Base-by-base conservation (phyloP, 2,888 invertebrate genomes). In the Sceliomorpha sp. region DNA sequence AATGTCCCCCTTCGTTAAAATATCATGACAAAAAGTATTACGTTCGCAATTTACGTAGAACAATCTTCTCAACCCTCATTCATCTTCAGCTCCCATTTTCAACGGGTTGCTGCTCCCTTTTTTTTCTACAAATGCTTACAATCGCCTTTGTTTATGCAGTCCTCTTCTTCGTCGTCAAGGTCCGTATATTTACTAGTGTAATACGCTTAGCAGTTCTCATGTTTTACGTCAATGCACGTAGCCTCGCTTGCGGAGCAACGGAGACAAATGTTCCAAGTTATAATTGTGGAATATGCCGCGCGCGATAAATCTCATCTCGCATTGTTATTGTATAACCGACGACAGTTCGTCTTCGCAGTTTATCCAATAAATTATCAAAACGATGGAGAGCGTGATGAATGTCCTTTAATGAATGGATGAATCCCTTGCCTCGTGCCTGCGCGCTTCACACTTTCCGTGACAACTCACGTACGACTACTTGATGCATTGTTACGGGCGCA, bases 211-310 rank as follows among this genome's bases (percentile, higher is more conserved):
- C 27, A 44, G 47, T n/a, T 31, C 17, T 27, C 27, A n/a, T 8
- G 10, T 42, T 42, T 42, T 42, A 27, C 13, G 20, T 42, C 27
- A 27, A 8, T 42, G 27, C 13, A 42, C 27, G 26, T 42, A 26
- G 27, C 13, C 12, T 10, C 27, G 42, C n/a, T n/a, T 20, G 10
- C 20, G 12, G 15, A 47, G 9, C 10, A 51, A 24, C 44, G 40
- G 73, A 71, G 70, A 72, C 55, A 71, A 78, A 80, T 72, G 72
- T 56, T 31, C 59, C 44, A 74, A 81, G 79, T 81, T 81, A 78
- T 81, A 80, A 81, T 81, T 78, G 77, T 74, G 66, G 69, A 78
- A 74, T 73, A 75, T 70, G 75, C 64, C 70, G 76, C 70, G 73
- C 70, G 74, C 70, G 66, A 76, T 77, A 73, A 72, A 68, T 75